phyloP scores from a whole-genome alignment of 2,888 invertebrate species.

The Plebejus anna region DNA sequence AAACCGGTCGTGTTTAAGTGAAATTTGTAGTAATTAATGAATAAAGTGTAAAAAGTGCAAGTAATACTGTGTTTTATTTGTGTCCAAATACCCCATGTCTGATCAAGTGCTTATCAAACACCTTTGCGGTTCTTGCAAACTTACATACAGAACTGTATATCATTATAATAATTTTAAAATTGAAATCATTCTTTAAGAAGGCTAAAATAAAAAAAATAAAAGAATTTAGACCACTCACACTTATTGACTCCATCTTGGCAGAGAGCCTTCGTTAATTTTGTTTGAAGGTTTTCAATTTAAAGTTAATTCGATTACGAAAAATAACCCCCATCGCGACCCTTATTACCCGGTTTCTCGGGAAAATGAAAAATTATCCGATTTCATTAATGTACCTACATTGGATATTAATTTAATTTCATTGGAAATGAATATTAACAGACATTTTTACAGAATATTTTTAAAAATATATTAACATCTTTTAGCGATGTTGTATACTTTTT shows the following conservation, averaged over 20 bases:
- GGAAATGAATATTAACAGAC: not conserved
- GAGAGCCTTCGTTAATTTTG: slow-evolving; percentile 3
- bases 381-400: not conserved
- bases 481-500: no score
- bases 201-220: not conserved
- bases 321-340: slow-evolving; percentile 5
- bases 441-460: not conserved
- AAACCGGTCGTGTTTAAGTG: no score
- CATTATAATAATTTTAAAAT: not conserved
- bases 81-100: no score
- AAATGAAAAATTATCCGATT: not conserved
- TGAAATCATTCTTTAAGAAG: not conserved
- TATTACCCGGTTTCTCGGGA: not conserved
- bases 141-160: no score
- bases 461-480: no score
- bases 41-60: no score
- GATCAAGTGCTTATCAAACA: no score
- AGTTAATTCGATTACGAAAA: slow-evolving; percentile 20
- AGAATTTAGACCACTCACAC: not conserved
- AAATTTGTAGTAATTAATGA: no score
- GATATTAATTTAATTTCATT: not conserved
- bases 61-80: no score
- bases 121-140: no score
- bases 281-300: slow-evolving; percentile 9
- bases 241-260: slow-evolving; percentile 1